These are phyloP conservation scores for Melanotaenia boesemani DNA, from an alignment of 2,797 vertebrate genomes.

Conservation along the genomic window DNA sequence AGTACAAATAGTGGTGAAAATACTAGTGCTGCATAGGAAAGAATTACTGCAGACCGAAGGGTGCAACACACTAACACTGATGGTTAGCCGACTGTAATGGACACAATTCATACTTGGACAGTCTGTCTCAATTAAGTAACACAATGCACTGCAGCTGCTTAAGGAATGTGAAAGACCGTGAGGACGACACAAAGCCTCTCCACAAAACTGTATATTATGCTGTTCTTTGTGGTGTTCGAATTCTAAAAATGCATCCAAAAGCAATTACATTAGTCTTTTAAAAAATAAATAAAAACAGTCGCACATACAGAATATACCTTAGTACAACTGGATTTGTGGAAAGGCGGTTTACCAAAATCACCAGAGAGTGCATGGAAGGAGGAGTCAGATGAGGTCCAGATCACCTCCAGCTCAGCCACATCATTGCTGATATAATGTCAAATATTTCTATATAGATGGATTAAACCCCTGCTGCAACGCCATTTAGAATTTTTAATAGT, in stretches of 20 bases:
- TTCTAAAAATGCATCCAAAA: not conserved
- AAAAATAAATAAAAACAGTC: no score
- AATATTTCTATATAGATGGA: no score
- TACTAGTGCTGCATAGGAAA: conserved; percentile 26
- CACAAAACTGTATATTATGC: not conserved
- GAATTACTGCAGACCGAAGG: not conserved
- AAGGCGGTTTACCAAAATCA: not conserved
- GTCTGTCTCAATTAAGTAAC: not conserved
- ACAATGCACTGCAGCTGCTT: not conserved
- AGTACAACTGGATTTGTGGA: not conserved
- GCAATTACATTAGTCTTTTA: no score
- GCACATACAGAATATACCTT: not conserved
- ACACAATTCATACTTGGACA: conserved; percentile 12
- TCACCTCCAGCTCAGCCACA: not conserved
- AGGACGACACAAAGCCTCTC: not conserved
- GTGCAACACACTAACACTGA: conserved; percentile 10
- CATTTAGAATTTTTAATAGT: no score
- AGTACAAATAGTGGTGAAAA: conserved; percentile 65
- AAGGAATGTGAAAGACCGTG: not conserved
- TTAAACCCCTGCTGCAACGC: no score
- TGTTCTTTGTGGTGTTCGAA: not conserved
- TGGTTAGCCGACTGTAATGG: conserved; percentile 5
- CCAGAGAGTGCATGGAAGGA: no score
- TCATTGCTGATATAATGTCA: no score
- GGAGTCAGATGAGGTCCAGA: not conserved